Percentiles rank a stretch among this genome's conserved stretches.
Evolutionary conservation across 37 sponge, comb jelly and placozoan genomes (phyloP).

Genomic region (Ephydatia muelleri): DNA sequence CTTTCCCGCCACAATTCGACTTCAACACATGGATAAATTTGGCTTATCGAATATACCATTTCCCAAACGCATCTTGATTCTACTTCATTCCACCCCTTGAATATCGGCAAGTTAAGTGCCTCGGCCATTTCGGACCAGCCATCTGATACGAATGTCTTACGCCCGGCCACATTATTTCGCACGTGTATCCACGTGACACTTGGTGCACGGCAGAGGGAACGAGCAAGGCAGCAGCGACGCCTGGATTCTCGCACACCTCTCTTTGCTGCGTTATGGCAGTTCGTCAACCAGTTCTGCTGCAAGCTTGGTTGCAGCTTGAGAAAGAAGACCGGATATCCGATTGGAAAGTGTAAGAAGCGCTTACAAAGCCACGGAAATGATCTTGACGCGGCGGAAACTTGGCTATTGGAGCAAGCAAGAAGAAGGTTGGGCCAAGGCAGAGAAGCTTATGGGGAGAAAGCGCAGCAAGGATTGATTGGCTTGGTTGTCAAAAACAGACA

Average conservation of each 20-base stretch:
- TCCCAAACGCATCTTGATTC: constrained; percentile 72
- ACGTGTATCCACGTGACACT: background rate
- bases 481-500: constrained; percentile 13
- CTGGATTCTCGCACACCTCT: background rate
- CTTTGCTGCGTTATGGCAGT: constrained; percentile 8
- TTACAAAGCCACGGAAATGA: constrained; percentile 40
- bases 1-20: background rate
- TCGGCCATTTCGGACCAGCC: background rate
- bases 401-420: constrained; percentile 74
- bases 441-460: constrained; percentile 56
- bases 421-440: constrained; percentile 86
- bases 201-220: too few relatives aligned
- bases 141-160: background rate
- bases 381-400: constrained; percentile 68
- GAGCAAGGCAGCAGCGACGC: background rate
- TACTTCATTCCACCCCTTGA: constrained; percentile 52
- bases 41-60: constrained; percentile 44
- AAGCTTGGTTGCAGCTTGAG: constrained; percentile 61
- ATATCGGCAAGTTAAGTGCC: background rate
- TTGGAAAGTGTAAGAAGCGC: constrained; percentile 79
- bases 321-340: constrained; percentile 72
- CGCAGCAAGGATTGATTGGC: constrained; percentile 73
- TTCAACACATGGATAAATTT: background rate
- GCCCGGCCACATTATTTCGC: background rate
- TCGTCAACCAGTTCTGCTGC: constrained; percentile 14